These are phyloP conservation scores for Microdon myrmicae DNA, from an alignment of 2,888 invertebrate species.

Conservation along the genomic window DNA sequence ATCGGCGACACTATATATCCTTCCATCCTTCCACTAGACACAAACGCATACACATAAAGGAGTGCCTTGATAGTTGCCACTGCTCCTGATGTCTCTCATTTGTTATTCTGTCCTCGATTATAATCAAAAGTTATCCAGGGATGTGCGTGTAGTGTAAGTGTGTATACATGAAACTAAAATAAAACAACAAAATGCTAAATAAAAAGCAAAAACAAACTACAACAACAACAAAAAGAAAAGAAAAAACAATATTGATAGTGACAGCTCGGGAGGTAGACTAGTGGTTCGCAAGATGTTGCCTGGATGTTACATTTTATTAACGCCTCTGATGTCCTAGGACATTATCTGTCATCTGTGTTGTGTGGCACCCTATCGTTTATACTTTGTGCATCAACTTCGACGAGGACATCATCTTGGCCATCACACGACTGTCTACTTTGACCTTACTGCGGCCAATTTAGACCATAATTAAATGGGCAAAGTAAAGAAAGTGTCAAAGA, in stretches of 20 bases:
- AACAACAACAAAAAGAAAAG: slow-evolving; percentile 7
- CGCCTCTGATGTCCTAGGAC: slow-evolving; percentile 42
- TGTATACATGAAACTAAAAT: no score
- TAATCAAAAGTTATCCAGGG: slow-evolving; percentile 63
- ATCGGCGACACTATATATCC: no score
- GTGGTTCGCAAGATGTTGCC: slow-evolving; percentile 42
- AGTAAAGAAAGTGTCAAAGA: slow-evolving; percentile 51
- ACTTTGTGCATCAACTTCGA: slow-evolving; percentile 10
- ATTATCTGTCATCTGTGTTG: slow-evolving; percentile 37
- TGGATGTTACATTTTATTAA: slow-evolving; percentile 43
- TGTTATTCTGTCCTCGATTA: slow-evolving; percentile 63
- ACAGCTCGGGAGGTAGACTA: slow-evolving; percentile 12
- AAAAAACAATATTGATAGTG: slow-evolving; percentile 2
- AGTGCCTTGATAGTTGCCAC: slow-evolving; percentile 14
- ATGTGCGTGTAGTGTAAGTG: slow-evolving; percentile 19
- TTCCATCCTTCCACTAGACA: no score
- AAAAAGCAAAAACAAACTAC: background rate
- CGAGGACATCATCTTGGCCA: slow-evolving; percentile 26
- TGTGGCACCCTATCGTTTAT: slow-evolving; percentile 15
- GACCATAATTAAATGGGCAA: slow-evolving; percentile 49
- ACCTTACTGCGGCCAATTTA: slow-evolving; percentile 22
- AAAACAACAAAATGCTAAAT: no score
- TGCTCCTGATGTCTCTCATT: slow-evolving; percentile 56
- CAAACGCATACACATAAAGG: no score
- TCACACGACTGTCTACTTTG: background rate